phyloP scores from a whole-genome alignment of 2,113 vertebrate genomes.

The Amphiprion percula region DNA sequence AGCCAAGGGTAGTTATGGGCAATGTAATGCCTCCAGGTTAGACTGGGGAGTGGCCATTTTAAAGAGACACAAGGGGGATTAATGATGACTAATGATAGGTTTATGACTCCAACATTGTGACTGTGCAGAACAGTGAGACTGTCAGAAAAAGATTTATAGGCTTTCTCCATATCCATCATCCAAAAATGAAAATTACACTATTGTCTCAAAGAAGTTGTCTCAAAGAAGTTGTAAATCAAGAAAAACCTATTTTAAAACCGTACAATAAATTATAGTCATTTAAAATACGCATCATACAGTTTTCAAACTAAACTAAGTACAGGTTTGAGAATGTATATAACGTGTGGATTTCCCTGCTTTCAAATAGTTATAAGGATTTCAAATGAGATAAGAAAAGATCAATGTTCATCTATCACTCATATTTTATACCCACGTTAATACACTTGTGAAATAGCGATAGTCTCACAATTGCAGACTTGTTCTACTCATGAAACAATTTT shows the following conservation, averaged over 20 bases:
- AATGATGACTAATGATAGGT: slow-evolving; percentile 84
- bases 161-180: slow-evolving; percentile 73
- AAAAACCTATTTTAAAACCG: slow-evolving; percentile 40
- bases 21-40: slow-evolving; percentile 72
- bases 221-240: slow-evolving; percentile 38
- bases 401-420: neutral
- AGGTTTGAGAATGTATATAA: slow-evolving; percentile 35
- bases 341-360: neutral
- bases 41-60: slow-evolving; percentile 69
- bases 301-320: neutral
- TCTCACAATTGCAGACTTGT: no score
- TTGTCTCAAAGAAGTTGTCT: slow-evolving; percentile 31
- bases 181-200: slow-evolving; percentile 64
- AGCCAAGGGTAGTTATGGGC: slow-evolving; percentile 81
- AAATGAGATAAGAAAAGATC: neutral
- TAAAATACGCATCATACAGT: slow-evolving; percentile 3
- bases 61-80: slow-evolving; percentile 74
- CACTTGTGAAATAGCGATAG: no score
- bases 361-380: neutral
- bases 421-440: neutral
- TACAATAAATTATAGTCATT: slow-evolving; percentile 35
- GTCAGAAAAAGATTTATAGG: slow-evolving; percentile 73
- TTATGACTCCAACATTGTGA: slow-evolving; percentile 79
- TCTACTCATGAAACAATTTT: no score
- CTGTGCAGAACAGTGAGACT: slow-evolving; percentile 70